phyloP scores from a whole-genome alignment of 53 echinoderm and acorn worm species.

The Antedon mediterranea region DNA sequence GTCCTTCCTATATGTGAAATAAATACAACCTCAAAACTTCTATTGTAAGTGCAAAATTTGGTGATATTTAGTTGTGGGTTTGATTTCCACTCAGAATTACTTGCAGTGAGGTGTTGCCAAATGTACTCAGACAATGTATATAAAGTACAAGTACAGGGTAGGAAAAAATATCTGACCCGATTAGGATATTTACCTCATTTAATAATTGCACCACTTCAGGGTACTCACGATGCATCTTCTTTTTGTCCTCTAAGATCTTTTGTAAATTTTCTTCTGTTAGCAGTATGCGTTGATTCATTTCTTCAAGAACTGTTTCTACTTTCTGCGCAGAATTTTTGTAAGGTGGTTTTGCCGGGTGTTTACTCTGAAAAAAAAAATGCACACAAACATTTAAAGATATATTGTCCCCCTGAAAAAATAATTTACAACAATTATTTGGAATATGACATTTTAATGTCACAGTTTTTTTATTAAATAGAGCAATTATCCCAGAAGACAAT shows the following conservation, averaged over 20 bases:
- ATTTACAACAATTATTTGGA: too few relatives aligned
- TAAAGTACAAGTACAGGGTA: not conserved
- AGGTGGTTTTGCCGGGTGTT: conserved; percentile 40
- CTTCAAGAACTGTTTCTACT: conserved; percentile 47
- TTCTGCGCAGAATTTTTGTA: conserved; percentile 58
- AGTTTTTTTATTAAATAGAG: too few relatives aligned
- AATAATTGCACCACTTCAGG: conserved; percentile 64
- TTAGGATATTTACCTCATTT: conserved; percentile 40
- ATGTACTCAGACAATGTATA: not conserved
- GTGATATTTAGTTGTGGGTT: not conserved
- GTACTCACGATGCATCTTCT: conserved; percentile 58
- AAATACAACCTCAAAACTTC: too few relatives aligned
- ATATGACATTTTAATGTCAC: conserved; percentile 2
- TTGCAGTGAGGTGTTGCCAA: too few relatives aligned
- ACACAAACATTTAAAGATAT: too few relatives aligned
- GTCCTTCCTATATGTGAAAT: too few relatives aligned
- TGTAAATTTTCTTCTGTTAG: conserved; percentile 60
- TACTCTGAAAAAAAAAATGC: conserved; percentile 20
- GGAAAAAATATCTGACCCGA: not conserved
- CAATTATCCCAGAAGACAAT: too few relatives aligned
- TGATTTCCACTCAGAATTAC: not conserved
- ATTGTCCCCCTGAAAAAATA: too few relatives aligned
- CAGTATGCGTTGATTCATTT: conserved; percentile 56
- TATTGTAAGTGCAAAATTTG: too few relatives aligned
- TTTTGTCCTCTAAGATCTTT: conserved; percentile 53